These are phyloP conservation scores for Psittacula echo DNA, from an alignment of 2,797 vertebrate species.

Conservation along the genomic window DNA sequence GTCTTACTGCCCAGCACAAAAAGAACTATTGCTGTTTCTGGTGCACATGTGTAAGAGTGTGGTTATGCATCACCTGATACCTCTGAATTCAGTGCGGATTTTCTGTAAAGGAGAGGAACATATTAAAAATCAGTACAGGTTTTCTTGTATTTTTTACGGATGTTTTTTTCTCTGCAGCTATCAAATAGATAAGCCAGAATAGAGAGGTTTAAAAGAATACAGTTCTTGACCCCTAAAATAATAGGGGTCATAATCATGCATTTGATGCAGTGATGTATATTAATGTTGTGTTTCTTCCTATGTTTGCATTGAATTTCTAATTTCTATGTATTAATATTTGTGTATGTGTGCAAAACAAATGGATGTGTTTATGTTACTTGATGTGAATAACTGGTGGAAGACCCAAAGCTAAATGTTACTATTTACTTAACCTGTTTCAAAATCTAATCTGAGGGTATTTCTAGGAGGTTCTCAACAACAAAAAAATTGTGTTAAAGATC, in stretches of 20 bases:
- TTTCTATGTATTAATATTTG: constrained; percentile 48
- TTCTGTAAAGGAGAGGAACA: not conserved
- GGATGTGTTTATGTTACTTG: not conserved
- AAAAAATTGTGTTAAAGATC: not conserved
- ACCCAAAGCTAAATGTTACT: not conserved
- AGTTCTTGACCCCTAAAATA: constrained; percentile 21
- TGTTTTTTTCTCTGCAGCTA: not conserved
- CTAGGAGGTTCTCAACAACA: not conserved
- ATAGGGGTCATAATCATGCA: not conserved
- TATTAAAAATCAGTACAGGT: not conserved
- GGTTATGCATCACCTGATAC: not conserved
- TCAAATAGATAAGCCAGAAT: not conserved
- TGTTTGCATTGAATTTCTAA: constrained; percentile 48
- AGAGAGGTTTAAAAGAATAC: not conserved
- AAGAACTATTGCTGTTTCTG: not conserved
- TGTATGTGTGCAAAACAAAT: constrained; percentile 14
- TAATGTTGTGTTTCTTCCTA: constrained; percentile 17
- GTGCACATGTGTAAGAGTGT: not conserved
- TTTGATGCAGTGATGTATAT: constrained; percentile 35
- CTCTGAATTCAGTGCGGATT: not conserved
- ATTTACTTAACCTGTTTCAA: not conserved
- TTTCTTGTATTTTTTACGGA: not conserved
- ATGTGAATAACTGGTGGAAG: constrained; percentile 7
- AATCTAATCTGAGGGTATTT: not conserved
- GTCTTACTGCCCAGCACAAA: not conserved